Conservation (phyloP, 2,888 invertebrate species). For the Leptinotarsa tumamoca region DNA sequence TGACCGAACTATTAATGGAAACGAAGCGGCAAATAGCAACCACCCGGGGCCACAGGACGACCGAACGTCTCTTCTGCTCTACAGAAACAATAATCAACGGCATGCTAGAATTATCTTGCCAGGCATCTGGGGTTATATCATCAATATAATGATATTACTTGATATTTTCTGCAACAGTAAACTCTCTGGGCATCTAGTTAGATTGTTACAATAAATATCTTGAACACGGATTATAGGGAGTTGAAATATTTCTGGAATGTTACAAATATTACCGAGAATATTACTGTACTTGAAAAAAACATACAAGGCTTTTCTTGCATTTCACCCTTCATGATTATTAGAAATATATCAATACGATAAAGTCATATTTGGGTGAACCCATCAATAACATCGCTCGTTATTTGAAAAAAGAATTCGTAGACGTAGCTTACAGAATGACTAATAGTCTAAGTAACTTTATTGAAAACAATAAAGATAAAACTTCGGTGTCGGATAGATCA, state of each 20-base stretch:
- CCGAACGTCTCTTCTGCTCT: neutral
- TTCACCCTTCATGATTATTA: too few relatives aligned
- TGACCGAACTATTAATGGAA: neutral
- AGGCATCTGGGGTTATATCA: slow-evolving; percentile 15
- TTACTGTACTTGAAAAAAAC: too few relatives aligned
- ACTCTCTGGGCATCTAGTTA: neutral
- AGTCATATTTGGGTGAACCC: too few relatives aligned
- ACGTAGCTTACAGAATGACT: too few relatives aligned
- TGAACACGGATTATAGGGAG: neutral
- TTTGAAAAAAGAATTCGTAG: too few relatives aligned
- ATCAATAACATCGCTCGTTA: too few relatives aligned
- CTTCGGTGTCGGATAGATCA: too few relatives aligned
- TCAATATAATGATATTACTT: slow-evolving; percentile 13
- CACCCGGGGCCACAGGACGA: neutral
- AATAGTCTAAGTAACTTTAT: too few relatives aligned
- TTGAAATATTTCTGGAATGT: neutral
- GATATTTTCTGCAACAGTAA: neutral
- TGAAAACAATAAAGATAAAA: too few relatives aligned
- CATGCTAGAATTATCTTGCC: slow-evolving; percentile 5
- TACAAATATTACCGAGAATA: neutral
- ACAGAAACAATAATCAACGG: slow-evolving; percentile 21
- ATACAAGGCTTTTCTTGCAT: too few relatives aligned
- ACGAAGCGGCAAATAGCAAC: neutral
- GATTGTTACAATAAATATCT: neutral
- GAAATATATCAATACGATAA: too few relatives aligned